A percentile compares a stretch with the other conserved stretches of the same genome.
phyloP scores from a whole-genome alignment of 2,888 invertebrate species.

The Frankliniella fusca region DNA sequence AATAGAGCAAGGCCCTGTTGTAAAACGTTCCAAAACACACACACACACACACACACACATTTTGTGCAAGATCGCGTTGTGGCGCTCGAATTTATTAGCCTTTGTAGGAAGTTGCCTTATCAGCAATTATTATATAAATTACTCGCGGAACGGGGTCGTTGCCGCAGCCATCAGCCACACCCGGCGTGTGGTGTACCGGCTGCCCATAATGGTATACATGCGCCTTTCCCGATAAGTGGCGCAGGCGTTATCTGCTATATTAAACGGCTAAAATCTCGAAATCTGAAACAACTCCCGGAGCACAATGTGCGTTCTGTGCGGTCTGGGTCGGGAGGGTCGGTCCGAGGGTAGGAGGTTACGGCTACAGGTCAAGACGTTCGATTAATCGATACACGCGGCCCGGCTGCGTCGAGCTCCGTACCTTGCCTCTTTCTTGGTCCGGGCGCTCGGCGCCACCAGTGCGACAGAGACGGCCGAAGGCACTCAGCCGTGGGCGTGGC shows the following conservation, averaged over 20 bases:
- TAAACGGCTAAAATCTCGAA: constrained; percentile 2
- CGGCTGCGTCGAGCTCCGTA: not conserved
- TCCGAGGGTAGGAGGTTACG: constrained; percentile 4
- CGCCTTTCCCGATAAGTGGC: not conserved
- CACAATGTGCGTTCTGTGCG: constrained; percentile 24
- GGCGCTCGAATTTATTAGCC: no score
- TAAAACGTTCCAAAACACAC: no score
- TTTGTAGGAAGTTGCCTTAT: no score
- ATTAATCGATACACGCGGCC: constrained; percentile 13
- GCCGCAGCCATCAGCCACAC: no score
- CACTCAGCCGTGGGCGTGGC: not conserved
- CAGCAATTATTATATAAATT: no score
- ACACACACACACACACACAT: no score
- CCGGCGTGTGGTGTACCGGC: not conserved
- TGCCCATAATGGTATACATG: not conserved
- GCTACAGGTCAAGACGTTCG: not conserved
- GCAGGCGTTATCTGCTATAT: not conserved
- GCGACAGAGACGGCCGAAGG: not conserved
- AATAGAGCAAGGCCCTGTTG: no score
- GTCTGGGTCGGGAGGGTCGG: not conserved
- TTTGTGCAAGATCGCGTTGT: no score
- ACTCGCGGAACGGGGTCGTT: no score
- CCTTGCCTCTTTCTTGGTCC: not conserved
- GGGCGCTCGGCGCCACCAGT: not conserved
- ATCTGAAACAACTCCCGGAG: constrained; percentile 24